These are phyloP conservation scores for Sander vitreus DNA, from an alignment of 2,113 vertebrate genomes.

Conservation along the genomic window DNA sequence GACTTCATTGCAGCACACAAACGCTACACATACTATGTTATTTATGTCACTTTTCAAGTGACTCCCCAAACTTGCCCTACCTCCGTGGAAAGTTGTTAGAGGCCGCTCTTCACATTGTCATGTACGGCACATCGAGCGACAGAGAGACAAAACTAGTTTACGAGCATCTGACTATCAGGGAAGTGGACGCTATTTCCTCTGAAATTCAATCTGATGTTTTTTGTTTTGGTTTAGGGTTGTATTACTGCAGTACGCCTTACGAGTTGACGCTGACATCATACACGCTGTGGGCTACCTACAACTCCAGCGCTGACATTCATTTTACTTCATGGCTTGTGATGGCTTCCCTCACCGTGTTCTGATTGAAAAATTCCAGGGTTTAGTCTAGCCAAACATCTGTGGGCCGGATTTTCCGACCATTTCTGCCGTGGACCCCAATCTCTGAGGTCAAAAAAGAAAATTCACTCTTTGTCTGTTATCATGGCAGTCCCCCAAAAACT, in stretches of 20 bases:
- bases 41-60: conserved; percentile 12
- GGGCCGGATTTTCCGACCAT: conserved; percentile 36
- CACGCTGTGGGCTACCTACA: conserved; percentile 52
- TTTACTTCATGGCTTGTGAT: conserved; percentile 18
- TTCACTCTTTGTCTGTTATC: conserved; percentile 3
- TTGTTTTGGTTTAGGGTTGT: conserved; percentile 52
- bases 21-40: neutral
- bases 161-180: conserved; percentile 10
- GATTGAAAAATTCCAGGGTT: conserved; percentile 58
- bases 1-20: neutral
- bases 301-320: conserved; percentile 19
- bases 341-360: conserved; percentile 23
- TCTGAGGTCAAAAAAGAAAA: conserved; percentile 22
- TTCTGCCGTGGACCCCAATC: conserved; percentile 37
- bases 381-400: conserved; percentile 37
- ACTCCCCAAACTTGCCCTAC: neutral
- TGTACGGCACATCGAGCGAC: conserved; percentile 14
- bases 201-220: conserved; percentile 55
- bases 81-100: neutral
- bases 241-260: conserved; percentile 46
- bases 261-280: conserved; percentile 68
- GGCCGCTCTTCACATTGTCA: conserved; percentile 12
- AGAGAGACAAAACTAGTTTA: conserved; percentile 38
- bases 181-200: conserved; percentile 43
- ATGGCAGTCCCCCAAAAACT: neutral